phyloP scores from a whole-genome alignment of 2,888 invertebrate species.

The Periphyllus acericola region DNA sequence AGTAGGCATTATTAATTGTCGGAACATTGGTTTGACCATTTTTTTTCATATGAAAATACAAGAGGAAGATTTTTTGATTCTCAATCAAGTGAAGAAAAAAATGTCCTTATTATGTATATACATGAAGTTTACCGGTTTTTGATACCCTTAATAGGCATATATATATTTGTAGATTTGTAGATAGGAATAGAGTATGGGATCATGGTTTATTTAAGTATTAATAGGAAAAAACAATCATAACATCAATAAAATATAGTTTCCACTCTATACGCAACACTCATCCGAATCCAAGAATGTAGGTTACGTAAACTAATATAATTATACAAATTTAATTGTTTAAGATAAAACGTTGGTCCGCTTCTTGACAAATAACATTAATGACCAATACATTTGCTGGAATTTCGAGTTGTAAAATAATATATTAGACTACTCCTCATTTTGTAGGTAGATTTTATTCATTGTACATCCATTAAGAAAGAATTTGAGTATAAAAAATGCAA shows the following conservation, averaged over 20 bases:
- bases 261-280: neutral
- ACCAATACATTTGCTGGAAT: conserved; percentile 4
- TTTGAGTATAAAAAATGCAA: conserved; percentile 7
- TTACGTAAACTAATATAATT: conserved; percentile 24
- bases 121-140: neutral
- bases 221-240: conserved; percentile 24
- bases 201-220: neutral
- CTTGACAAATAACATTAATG: conserved; percentile 2
- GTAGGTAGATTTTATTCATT: neutral
- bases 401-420: neutral
- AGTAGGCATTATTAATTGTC: neutral
- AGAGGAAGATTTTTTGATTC: neutral
- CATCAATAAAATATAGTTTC: neutral
- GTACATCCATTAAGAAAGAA: conserved; percentile 28
- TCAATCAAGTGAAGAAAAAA: neutral
- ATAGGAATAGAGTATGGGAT: neutral
- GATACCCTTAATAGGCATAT: neutral
- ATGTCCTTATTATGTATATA: neutral
- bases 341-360: neutral
- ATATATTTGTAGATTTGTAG: neutral
- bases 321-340: conserved; percentile 22
- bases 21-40: neutral
- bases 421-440: too few species aligned
- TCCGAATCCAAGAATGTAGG: conserved; percentile 14
- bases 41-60: neutral